Evolutionary conservation across 2,113 vertebrate species (phyloP).

Genomic region (Oncorhynchus clarkii): DNA sequence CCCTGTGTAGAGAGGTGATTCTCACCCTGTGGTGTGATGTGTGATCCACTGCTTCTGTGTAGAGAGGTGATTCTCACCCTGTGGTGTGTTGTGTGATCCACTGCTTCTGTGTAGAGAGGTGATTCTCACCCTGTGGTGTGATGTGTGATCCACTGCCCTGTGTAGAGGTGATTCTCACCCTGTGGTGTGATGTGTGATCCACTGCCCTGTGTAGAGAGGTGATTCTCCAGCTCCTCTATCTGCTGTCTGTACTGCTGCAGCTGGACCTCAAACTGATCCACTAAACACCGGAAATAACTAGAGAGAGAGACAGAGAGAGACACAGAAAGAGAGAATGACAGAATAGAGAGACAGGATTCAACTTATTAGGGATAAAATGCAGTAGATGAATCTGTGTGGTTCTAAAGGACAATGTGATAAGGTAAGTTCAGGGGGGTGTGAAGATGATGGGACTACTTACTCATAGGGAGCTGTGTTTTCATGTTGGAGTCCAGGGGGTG

Average conservation of each 20-base stretch:
- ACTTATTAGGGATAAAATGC: no score
- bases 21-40: conserved; percentile 78
- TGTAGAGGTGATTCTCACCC: conserved; percentile 85
- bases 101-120: neutral
- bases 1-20: conserved; percentile 96
- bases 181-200: conserved; percentile 86
- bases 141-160: conserved; percentile 84
- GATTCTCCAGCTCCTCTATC: conserved; percentile 98
- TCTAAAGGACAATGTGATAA: no score
- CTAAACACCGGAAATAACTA: conserved; percentile 92
- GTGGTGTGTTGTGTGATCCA: no score
- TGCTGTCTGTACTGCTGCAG: conserved; percentile 96
- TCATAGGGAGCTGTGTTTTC: conserved; percentile 93
- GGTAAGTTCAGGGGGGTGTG: no score
- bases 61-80: conserved; percentile 89
- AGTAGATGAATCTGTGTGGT: no score
- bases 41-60: conserved; percentile 91
- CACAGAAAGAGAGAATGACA: no score
- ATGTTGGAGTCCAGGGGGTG: conserved; percentile 93
- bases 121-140: conserved; percentile 83
- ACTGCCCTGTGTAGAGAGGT: conserved; percentile 93
- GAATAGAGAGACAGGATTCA: no score
- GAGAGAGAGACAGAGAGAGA: no score
- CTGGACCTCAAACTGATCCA: conserved; percentile 96
- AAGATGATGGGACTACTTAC: no score